phyloP scores from a whole-genome alignment of 2,113 vertebrate genomes.

The Anarrhichthys ocellatus region DNA sequence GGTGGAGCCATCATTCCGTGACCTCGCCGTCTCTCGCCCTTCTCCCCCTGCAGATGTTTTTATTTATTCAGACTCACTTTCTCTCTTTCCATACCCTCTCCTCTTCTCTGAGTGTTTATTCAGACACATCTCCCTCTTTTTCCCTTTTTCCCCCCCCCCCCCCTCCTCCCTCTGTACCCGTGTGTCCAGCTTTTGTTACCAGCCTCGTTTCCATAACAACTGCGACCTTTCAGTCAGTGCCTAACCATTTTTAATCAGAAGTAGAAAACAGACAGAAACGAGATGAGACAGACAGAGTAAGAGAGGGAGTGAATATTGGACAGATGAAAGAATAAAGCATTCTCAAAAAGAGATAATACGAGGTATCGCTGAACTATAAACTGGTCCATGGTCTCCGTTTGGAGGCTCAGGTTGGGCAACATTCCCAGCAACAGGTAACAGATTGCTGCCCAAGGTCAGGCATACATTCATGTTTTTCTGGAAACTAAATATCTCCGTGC shows the following conservation, averaged over 20 bases:
- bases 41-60: conserved; percentile 64
- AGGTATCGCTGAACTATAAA: background rate
- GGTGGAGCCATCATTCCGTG: conserved; percentile 73
- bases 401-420: background rate
- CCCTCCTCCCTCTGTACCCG: conserved; percentile 40
- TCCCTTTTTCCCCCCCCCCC: conserved; percentile 4
- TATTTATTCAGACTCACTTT: conserved; percentile 69
- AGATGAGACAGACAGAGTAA: conserved; percentile 31
- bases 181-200: conserved; percentile 81
- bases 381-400: background rate
- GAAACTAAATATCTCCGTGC: background rate
- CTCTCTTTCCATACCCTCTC: conserved; percentile 51
- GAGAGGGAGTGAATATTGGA: conserved; percentile 13
- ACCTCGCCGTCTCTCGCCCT: conserved; percentile 50
- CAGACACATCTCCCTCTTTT: conserved; percentile 65
- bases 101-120: conserved; percentile 69
- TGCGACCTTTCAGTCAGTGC: conserved; percentile 79
- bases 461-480: conserved; percentile 12
- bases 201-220: conserved; percentile 88
- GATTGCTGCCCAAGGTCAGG: conserved; percentile 43
- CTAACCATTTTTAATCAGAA: conserved; percentile 79
- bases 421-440: conserved; percentile 52
- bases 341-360: conserved; percentile 21
- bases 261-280: conserved; percentile 66
- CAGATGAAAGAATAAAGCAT: background rate